A percentile compares a stretch with the other conserved stretches of the same genome.
phyloP scores from a whole-genome alignment of 2,113 vertebrate species.

The Abramis brama region DNA sequence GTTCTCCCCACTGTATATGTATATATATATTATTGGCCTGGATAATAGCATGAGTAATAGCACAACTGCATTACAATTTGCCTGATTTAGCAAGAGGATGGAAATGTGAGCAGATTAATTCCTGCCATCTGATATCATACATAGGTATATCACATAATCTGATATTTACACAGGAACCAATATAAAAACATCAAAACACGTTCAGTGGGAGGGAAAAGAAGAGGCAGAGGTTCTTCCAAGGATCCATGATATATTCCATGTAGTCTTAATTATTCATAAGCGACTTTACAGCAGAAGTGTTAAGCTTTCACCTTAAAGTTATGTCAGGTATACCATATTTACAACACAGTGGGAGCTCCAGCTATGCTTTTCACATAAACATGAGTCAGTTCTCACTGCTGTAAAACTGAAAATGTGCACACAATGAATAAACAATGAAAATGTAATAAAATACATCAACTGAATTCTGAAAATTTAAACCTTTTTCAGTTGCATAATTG shows the following conservation, averaged over 20 bases:
- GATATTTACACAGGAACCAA: background rate
- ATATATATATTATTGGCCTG: too few relatives aligned
- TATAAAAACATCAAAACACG: background rate
- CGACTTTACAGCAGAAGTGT: background rate
- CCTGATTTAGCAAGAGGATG: background rate
- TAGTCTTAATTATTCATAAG: background rate
- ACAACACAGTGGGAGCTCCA: background rate
- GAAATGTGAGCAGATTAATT: background rate
- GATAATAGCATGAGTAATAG: background rate
- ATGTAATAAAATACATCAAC: background rate
- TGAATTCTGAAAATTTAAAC: background rate
- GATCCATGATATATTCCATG: background rate
- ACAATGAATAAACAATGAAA: background rate
- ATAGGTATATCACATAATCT: background rate
- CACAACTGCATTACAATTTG: background rate
- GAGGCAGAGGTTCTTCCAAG: background rate
- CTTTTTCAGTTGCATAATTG: background rate
- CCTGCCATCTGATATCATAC: background rate
- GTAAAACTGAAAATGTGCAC: background rate
- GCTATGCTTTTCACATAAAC: background rate
- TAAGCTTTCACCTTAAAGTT: background rate
- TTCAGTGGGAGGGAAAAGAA: background rate
- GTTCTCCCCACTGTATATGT: too few relatives aligned
- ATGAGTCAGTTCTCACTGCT: background rate
- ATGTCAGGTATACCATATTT: background rate